Evolutionary conservation across 2,113 vertebrate genomes (phyloP), one percentile per base, ranked within the genome.

Genomic region (Ammodytes dubius): DNA sequence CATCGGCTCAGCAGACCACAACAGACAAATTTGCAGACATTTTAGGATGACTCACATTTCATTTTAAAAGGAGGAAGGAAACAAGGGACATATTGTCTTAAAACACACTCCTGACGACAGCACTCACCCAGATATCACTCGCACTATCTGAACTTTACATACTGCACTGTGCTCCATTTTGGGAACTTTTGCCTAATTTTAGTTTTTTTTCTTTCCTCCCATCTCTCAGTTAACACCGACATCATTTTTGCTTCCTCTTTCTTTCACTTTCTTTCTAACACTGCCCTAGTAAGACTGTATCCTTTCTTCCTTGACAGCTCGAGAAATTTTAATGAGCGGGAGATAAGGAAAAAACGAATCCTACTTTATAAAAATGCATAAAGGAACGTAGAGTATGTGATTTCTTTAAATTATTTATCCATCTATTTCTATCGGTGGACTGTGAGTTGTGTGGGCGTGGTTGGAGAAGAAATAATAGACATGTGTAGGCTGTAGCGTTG

Each of bases 371-470:
- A 85, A 84, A 89, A 82, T n/a, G 73, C 79, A 83, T 78, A 61
- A 87, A 87, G 79, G 78, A 86, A 79, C 84, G 78, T 78, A 79
- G 78, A 86, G 87, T 45, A 84, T 82, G 75, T 70, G 75, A 58
- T 70, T 74, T 74, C 0, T 35, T 69, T 40, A 14, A 83, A 84
- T 87, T 78, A 69, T 81, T 80, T 81, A 71, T 74, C 14, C 5
- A 27, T 72, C 59, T 87, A 71, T 90, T 91, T 88, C 85, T 77
- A 65, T 84, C 75, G 66, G 88, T 47, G 74, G 76, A 79, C 86
- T 88, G 79, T 88, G 79, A 88, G 89, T 83, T 87, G 70, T 89
- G 84, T 77, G 81, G 86, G 88, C 74, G 85, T 79, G 84, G 86
- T 72, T 85, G 82, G 73, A 81, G 72, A 65, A 73, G 71, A 75